Percentiles rank a stretch among this genome's conserved stretches.
Conservation (phyloP, 2,113 vertebrate species). For the Ceuthmochares aereus region DNA sequence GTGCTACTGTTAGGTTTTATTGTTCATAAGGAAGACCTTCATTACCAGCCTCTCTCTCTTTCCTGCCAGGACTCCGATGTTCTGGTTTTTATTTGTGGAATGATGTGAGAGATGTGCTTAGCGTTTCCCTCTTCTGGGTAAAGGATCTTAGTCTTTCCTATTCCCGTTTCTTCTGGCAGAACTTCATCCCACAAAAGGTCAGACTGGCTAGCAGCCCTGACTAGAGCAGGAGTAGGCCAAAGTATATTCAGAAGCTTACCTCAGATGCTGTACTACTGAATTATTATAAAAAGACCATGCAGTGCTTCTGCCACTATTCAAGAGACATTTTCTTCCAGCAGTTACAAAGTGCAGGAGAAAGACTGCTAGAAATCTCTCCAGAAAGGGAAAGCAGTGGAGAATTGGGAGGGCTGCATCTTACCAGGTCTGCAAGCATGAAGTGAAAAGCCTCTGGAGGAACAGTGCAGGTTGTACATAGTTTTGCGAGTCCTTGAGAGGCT, state of each 20-base stretch:
- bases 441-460: neutral
- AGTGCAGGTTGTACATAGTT: neutral
- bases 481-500: neutral
- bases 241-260: neutral
- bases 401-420: neutral
- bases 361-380: neutral
- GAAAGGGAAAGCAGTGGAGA: neutral
- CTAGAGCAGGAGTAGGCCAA: neutral
- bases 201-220: neutral
- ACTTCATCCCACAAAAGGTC: neutral
- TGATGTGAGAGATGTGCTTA: neutral
- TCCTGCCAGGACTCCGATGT: neutral
- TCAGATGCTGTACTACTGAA: neutral
- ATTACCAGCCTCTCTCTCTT: neutral
- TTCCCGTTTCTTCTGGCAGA: neutral
- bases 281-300: neutral
- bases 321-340: neutral
- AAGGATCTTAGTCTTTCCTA: neutral
- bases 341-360: neutral
- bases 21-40: neutral
- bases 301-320: neutral
- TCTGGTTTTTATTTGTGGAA: neutral
- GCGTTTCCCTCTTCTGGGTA: neutral
- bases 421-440: accelerated
- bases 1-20: neutral